These are phyloP conservation scores for Ptilodon capucinus DNA, from an alignment of 2,888 invertebrate genomes.

Conservation along the genomic window DNA sequence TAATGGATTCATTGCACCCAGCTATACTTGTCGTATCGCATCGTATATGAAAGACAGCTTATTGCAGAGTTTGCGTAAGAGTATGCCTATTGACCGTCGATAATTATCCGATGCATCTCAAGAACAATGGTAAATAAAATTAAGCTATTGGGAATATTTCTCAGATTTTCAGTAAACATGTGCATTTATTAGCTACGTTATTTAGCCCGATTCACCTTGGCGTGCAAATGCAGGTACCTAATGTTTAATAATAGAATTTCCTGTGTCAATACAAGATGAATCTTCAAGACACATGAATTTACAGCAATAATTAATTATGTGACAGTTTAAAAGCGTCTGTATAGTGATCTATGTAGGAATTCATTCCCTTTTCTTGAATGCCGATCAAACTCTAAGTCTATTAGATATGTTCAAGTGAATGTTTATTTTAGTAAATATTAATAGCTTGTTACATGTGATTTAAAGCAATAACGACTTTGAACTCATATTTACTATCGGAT, in stretches of 20 bases:
- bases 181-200: not conserved
- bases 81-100: constrained; percentile 20
- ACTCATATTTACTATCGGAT: constrained; percentile 29
- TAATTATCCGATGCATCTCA: constrained; percentile 21
- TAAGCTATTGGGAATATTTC: constrained; percentile 5
- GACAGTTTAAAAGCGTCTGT: too few species aligned
- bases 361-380: constrained; percentile 18
- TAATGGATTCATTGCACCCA: not conserved
- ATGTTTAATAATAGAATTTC: too few species aligned
- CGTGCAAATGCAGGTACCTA: not conserved
- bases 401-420: constrained; percentile 30
- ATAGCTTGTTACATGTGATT: constrained; percentile 33
- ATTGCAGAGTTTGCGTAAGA: constrained; percentile 24
- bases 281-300: too few species aligned
- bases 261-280: too few species aligned
- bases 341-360: too few species aligned
- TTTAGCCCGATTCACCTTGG: constrained; percentile 7
- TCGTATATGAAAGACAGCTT: constrained; percentile 21
- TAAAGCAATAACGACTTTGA: constrained; percentile 24
- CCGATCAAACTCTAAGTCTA: constrained; percentile 19
- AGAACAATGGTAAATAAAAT: constrained; percentile 33
- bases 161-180: not conserved
- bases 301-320: too few species aligned
- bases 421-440: constrained; percentile 41
- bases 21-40: not conserved